Percentiles rank a stretch among this genome's conserved stretches.
Evolutionary conservation across 2,113 vertebrate species (phyloP).

Genomic region (Aythya baeri): DNA sequence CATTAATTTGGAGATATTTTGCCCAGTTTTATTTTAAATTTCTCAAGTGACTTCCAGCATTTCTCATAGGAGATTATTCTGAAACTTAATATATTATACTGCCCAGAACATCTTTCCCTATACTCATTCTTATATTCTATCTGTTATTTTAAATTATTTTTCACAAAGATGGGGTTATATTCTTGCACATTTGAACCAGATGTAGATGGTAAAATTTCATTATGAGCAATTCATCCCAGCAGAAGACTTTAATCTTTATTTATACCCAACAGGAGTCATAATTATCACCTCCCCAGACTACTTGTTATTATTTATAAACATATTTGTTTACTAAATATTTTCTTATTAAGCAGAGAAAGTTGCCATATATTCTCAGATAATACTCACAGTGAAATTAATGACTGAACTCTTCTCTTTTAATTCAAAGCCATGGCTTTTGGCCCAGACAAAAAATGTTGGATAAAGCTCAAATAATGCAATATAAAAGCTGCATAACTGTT

Average conservation of each 20-base stretch:
- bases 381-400: not conserved
- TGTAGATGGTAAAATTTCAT: not conserved
- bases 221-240: not conserved
- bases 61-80: not conserved
- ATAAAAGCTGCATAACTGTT: not conserved
- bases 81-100: not conserved
- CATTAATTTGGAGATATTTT: not conserved
- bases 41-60: not conserved
- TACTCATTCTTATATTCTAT: not conserved
- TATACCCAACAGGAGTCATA: not conserved
- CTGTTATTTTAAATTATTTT: not conserved
- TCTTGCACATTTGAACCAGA: not conserved
- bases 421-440: not conserved
- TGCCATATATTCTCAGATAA: not conserved
- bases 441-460: not conserved
- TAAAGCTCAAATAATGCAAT: not conserved
- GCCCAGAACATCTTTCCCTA: not conserved
- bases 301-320: not conserved
- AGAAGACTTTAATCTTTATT: not conserved
- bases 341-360: not conserved
- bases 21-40: not conserved
- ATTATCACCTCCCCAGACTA: not conserved
- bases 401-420: not conserved
- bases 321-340: conserved; percentile 9
- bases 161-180: not conserved